phyloP scores from a whole-genome alignment of 2,888 invertebrate species.

The Pardosa pseudoannulata region DNA sequence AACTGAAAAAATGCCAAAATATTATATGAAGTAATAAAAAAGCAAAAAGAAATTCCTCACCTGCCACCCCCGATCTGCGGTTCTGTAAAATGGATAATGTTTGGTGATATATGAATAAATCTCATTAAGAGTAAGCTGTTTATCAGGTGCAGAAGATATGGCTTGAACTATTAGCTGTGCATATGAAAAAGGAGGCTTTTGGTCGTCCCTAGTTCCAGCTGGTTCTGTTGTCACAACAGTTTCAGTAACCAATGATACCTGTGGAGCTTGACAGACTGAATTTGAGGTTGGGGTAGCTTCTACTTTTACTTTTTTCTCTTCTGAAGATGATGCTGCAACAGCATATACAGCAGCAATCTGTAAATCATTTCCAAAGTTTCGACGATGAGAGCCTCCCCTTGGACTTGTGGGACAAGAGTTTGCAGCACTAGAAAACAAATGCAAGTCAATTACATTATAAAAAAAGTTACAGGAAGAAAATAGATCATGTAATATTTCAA shows the following conservation, averaged over 20 bases:
- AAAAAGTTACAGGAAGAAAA: no score
- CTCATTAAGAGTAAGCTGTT: slow-evolving; percentile 96
- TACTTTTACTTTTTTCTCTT: slow-evolving; percentile 74
- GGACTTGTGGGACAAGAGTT: slow-evolving; percentile 99
- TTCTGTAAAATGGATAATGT: slow-evolving; percentile 98
- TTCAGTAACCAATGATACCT: slow-evolving; percentile 59
- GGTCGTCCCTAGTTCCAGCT: slow-evolving; percentile 82
- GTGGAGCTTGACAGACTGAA: slow-evolving; percentile 30
- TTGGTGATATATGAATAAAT: slow-evolving; percentile 99
- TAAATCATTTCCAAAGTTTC: slow-evolving; percentile 86
- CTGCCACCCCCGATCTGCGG: slow-evolving; percentile 99
- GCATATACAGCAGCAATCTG: slow-evolving; percentile 82
- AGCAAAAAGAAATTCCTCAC: slow-evolving; percentile 78
- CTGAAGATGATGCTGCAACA: slow-evolving; percentile 76
- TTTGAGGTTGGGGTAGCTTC: slow-evolving; percentile 38
- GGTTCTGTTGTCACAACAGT: slow-evolving; percentile 49
- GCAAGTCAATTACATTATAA: no score
- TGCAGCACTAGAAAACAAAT: slow-evolving; percentile 86
- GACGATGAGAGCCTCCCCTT: slow-evolving; percentile 82
- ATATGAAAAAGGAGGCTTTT: slow-evolving; percentile 98
- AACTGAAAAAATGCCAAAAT: no score
- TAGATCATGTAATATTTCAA: no score
- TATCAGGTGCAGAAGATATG: slow-evolving; percentile 94
- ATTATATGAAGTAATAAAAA: no score
- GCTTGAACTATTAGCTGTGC: slow-evolving; percentile 99